Evolutionary conservation across 2,888 invertebrate genomes (phyloP).

Genomic region (Aromia moschata): DNA sequence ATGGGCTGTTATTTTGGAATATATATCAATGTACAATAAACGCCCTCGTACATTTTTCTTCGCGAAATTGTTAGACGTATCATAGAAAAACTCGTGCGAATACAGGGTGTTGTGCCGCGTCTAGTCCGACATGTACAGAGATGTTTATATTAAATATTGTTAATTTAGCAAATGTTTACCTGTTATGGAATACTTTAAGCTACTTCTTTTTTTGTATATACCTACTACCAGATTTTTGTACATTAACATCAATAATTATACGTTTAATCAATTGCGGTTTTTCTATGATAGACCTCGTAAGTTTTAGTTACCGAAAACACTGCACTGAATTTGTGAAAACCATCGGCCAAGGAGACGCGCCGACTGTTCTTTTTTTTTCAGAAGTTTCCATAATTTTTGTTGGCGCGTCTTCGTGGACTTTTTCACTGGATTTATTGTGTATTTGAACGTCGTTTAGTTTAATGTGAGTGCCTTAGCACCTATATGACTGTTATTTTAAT

Average conservation of each 20-base stretch:
- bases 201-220: background rate
- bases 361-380: background rate
- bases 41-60: slow-evolving; percentile 1
- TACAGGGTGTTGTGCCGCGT: slow-evolving; percentile 29
- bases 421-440: slow-evolving; percentile 24
- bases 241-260: background rate
- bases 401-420: background rate
- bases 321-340: slow-evolving; percentile 9
- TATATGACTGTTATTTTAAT: slow-evolving; percentile 48
- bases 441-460: slow-evolving; percentile 40
- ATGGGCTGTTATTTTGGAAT: background rate
- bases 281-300: slow-evolving; percentile 39
- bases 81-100: slow-evolving; percentile 40
- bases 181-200: background rate
- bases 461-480: slow-evolving; percentile 51
- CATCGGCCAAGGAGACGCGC: background rate
- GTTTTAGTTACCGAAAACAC: slow-evolving; percentile 19
- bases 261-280: slow-evolving; percentile 16
- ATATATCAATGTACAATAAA: too few relatives aligned
- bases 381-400: too few relatives aligned
- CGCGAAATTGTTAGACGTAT: slow-evolving; percentile 12
- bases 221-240: background rate
- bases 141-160: slow-evolving; percentile 18
- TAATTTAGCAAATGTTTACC: slow-evolving; percentile 1
- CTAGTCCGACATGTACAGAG: slow-evolving; percentile 37